These are phyloP conservation scores for Epiblema foenella DNA, from an alignment of 2,888 invertebrate species.

Conservation along the genomic window DNA sequence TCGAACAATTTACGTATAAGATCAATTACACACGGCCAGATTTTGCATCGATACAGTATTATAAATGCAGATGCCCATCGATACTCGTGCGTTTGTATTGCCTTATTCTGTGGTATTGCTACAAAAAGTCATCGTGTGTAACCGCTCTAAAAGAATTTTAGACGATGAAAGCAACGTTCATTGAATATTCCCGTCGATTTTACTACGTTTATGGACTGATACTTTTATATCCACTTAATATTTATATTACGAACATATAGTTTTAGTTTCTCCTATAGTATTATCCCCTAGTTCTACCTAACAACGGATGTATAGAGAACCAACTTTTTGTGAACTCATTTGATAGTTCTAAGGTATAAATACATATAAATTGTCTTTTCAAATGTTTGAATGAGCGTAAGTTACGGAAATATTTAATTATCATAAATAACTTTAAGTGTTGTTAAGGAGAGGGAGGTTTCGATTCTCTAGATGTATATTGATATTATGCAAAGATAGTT, in stretches of 20 bases:
- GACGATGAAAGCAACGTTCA: not conserved
- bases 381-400: conserved; percentile 34
- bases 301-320: conserved; percentile 3
- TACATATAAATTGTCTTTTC: conserved; percentile 15
- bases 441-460: conserved; percentile 66
- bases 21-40: not conserved
- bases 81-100: no score
- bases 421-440: conserved; percentile 37
- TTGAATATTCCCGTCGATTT: not conserved
- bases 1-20: not conserved
- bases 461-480: conserved; percentile 54
- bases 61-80: no score
- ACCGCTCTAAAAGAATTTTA: not conserved
- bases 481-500: conserved; percentile 49
- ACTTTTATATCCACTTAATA: not conserved
- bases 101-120: no score
- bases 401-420: conserved; percentile 34
- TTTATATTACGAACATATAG: not conserved
- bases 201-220: not conserved
- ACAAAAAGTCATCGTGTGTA: no score
- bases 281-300: conserved; percentile 1
- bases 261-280: conserved; percentile 4
- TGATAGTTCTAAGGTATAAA: conserved; percentile 33
- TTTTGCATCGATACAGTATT: no score
- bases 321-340: conserved; percentile 12